These are phyloP conservation scores for Augiades crinisus DNA, from an alignment of 2,888 invertebrate species.

Conservation along the genomic window DNA sequence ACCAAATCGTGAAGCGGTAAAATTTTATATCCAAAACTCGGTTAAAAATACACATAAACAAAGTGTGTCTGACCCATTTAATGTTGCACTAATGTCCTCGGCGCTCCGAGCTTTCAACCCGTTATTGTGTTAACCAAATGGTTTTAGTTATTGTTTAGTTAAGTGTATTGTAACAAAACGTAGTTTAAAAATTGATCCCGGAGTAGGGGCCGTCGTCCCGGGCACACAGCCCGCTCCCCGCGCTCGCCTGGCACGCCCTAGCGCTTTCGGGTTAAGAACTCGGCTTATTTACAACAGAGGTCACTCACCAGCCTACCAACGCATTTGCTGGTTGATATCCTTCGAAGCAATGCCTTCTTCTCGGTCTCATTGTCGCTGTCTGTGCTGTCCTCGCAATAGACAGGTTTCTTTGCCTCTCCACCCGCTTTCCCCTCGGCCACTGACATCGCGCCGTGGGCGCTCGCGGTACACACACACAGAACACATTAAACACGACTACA, in stretches of 20 bases:
- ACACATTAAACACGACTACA: slow-evolving; percentile 68
- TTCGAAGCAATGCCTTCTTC: slow-evolving; percentile 88
- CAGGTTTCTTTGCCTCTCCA: slow-evolving; percentile 54
- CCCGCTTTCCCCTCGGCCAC: slow-evolving; percentile 53
- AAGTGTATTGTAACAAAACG: slow-evolving; percentile 38
- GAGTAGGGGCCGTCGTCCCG: slow-evolving; percentile 38
- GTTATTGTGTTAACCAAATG: too few relatives aligned
- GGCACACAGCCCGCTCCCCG: slow-evolving; percentile 56
- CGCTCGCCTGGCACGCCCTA: slow-evolving; percentile 44
- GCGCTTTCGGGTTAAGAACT: slow-evolving; percentile 22
- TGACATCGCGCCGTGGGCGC: slow-evolving; percentile 71
- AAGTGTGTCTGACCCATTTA: slow-evolving; percentile 22
- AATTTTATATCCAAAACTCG: slow-evolving; percentile 22
- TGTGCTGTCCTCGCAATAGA: slow-evolving; percentile 75
- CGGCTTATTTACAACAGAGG: slow-evolving; percentile 18
- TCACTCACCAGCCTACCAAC: slow-evolving; percentile 87
- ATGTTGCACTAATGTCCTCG: slow-evolving; percentile 9
- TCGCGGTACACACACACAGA: slow-evolving; percentile 58
- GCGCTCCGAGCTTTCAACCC: slow-evolving; percentile 3
- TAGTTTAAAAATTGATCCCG: slow-evolving; percentile 51
- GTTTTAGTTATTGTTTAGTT: too few relatives aligned
- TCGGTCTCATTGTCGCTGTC: slow-evolving; percentile 93
- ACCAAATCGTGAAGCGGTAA: slow-evolving; percentile 17
- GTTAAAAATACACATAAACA: slow-evolving; percentile 27
- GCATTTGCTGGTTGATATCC: slow-evolving; percentile 91